These are phyloP conservation scores for Ctenosaura bakeri DNA, from an alignment of 2,797 vertebrate genomes.

Conservation along the genomic window DNA sequence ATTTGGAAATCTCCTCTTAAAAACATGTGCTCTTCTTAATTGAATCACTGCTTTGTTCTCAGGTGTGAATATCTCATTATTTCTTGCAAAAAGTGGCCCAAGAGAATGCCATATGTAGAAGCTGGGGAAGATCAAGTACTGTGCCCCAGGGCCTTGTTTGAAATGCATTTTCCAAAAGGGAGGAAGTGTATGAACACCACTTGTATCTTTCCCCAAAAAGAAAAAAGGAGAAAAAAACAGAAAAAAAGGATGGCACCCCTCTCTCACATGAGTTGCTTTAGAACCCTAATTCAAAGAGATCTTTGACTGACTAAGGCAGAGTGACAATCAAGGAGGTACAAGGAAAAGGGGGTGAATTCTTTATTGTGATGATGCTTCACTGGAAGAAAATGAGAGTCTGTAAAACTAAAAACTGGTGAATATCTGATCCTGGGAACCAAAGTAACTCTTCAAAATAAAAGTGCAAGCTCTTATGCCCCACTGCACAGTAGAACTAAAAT, in stretches of 20 bases:
- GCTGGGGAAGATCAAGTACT: neutral
- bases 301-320: constrained; percentile 38
- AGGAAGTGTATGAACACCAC: neutral
- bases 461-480: neutral
- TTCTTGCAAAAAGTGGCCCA: neutral
- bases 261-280: neutral
- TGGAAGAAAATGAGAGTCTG: constrained; percentile 24
- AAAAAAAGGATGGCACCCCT: constrained; percentile 23
- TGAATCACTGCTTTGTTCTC: neutral
- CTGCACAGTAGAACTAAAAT: constrained; percentile 21
- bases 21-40: neutral
- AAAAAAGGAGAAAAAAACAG: neutral
- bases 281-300: neutral
- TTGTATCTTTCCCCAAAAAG: neutral
- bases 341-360: neutral
- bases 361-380: neutral
- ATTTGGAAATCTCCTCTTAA: constrained; percentile 17
- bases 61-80: neutral
- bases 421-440: constrained; percentile 35
- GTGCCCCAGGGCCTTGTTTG: neutral
- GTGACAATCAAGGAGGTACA: neutral
- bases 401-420: neutral
- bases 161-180: neutral
- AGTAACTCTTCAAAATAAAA: constrained; percentile 31
- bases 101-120: neutral